Conservation (phyloP, 2,888 invertebrate genomes). For the Epinotia demarniana region DNA sequence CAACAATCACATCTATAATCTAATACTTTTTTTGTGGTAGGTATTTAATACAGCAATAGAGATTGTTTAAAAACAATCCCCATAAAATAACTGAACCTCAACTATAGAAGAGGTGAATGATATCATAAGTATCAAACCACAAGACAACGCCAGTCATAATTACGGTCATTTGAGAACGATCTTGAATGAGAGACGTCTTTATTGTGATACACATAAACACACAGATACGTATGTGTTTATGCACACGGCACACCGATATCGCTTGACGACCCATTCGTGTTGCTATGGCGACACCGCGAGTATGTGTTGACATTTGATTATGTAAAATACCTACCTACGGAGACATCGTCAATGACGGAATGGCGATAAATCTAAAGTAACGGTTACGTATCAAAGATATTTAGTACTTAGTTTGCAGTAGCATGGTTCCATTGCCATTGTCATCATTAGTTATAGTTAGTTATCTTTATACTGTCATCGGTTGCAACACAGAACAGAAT, state of each 20-base stretch:
- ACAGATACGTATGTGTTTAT: constrained; percentile 16
- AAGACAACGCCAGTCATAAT: constrained; percentile 21
- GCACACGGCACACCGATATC: background rate
- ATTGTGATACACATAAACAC: constrained; percentile 14
- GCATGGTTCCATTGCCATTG: background rate
- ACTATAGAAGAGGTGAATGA: constrained; percentile 22
- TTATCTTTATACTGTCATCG: background rate
- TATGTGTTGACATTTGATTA: background rate
- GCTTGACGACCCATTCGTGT: constrained; percentile 2
- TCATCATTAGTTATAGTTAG: background rate
- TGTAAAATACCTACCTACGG: background rate
- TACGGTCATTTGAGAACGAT: constrained; percentile 30
- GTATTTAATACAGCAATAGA: background rate
- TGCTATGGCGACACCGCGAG: constrained; percentile 7
- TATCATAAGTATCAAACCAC: constrained; percentile 5
- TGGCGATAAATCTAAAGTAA: background rate
- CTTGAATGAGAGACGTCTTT: constrained; percentile 28
- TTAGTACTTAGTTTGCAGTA: no score
- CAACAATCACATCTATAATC: no score
- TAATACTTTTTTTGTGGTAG: no score
- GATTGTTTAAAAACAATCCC: background rate
- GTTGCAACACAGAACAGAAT: no score
- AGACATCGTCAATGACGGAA: background rate
- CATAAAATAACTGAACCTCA: background rate
- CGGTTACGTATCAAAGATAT: no score